phyloP scores from a whole-genome alignment of 2,797 vertebrate genomes.

The Ataeniobius toweri region DNA sequence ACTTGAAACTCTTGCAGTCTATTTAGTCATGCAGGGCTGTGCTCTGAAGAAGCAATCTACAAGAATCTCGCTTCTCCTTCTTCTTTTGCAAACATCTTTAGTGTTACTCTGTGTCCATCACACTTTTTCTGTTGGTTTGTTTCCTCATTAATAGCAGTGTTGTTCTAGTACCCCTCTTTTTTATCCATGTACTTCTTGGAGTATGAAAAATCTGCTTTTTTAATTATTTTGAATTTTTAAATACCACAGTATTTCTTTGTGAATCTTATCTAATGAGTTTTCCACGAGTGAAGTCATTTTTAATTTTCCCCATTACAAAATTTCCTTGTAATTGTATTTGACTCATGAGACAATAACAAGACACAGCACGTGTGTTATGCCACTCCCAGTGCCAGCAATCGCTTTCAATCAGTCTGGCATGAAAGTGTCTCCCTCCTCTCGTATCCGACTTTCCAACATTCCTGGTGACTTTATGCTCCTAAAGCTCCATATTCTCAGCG shows the following conservation, averaged over 20 bases:
- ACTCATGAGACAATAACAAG: constrained; percentile 35
- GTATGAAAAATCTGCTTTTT: neutral
- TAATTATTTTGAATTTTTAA: neutral
- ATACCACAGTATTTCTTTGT: neutral
- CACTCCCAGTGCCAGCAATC: constrained; percentile 14
- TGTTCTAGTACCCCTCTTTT: neutral
- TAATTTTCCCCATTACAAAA: constrained; percentile 2
- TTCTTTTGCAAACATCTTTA: constrained; percentile 35
- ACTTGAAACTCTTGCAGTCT: constrained; percentile 32
- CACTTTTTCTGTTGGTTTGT: neutral
- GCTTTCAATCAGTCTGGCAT: constrained; percentile 4
- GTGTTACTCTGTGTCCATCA: constrained; percentile 11
- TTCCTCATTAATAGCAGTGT: neutral
- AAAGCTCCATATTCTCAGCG: constrained; percentile 52
- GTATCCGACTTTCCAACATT: constrained; percentile 50
- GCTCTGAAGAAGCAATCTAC: constrained; percentile 40
- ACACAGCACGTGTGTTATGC: constrained; percentile 26
- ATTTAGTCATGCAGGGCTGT: constrained; percentile 32
- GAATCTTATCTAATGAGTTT: neutral
- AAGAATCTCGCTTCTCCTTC: constrained; percentile 45
- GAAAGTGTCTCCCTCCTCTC: constrained; percentile 12
- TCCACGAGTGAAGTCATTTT: neutral
- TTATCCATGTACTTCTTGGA: neutral
- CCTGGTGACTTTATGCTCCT: constrained; percentile 56
- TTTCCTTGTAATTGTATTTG: constrained; percentile 37